phyloP scores from a whole-genome alignment of 2,113 vertebrate genomes.

The Eolophus roseicapilla region DNA sequence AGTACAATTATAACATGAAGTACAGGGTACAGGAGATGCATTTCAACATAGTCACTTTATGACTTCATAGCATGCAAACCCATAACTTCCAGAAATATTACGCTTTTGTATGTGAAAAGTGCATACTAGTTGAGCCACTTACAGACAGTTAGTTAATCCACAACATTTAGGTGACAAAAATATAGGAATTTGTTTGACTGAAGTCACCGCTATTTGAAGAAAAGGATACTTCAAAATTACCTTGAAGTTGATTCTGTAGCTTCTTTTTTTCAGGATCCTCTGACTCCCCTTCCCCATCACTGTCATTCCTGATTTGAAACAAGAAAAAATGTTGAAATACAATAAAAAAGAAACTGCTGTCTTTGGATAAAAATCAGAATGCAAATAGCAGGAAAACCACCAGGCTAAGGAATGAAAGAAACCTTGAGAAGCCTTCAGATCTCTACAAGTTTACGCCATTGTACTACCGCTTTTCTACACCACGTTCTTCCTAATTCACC shows the following conservation, averaged over 20 bases:
- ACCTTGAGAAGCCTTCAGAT: background rate
- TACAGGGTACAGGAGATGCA: background rate
- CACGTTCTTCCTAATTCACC: background rate
- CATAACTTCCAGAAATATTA: background rate
- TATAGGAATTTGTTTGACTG: background rate
- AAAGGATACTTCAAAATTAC: conserved; percentile 70
- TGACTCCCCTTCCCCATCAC: conserved; percentile 93
- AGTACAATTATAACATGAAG: background rate
- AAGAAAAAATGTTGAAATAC: background rate
- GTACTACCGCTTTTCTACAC: background rate
- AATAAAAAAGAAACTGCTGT: background rate
- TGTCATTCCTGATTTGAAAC: conserved; percentile 88
- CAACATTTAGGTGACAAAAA: background rate
- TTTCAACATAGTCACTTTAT: background rate
- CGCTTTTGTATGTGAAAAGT: background rate
- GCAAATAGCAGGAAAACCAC: background rate
- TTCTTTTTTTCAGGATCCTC: conserved; percentile 98
- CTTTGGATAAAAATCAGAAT: background rate
- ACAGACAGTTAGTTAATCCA: background rate
- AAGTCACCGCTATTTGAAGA: background rate
- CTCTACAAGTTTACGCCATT: background rate
- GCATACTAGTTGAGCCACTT: background rate
- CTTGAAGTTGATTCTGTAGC: conserved; percentile 96
- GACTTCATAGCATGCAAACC: background rate
- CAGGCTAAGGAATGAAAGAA: background rate